phyloP scores from a whole-genome alignment of 2,113 vertebrate species.

The Channa argus region DNA sequence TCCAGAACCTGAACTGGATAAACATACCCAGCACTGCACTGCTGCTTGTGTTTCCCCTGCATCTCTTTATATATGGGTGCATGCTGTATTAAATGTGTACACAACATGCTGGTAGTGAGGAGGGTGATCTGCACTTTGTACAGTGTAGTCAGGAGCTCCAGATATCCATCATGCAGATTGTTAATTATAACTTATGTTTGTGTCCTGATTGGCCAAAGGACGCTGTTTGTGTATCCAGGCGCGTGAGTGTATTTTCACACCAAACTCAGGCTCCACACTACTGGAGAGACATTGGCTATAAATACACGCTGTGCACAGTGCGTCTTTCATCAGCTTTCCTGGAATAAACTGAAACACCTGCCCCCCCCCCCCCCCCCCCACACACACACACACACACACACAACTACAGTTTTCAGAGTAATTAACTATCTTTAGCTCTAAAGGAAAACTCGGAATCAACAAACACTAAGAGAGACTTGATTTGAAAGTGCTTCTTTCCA shows the following conservation, averaged over 20 bases:
- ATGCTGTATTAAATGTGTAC: slow-evolving; percentile 18
- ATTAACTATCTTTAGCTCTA: not conserved
- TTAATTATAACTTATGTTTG: slow-evolving; percentile 37
- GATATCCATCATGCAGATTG: slow-evolving; percentile 45
- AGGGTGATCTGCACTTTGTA: slow-evolving; percentile 26
- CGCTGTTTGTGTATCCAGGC: slow-evolving; percentile 53
- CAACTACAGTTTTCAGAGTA: not conserved
- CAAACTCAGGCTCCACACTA: slow-evolving; percentile 26
- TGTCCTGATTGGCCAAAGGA: slow-evolving; percentile 38
- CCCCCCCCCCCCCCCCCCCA: not conserved
- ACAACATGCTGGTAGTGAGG: not conserved
- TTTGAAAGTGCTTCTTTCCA: not conserved
- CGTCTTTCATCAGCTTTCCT: slow-evolving; percentile 50
- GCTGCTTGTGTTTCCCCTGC: not conserved
- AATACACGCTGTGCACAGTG: slow-evolving; percentile 48
- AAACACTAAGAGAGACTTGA: not conserved
- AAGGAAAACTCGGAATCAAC: not conserved
- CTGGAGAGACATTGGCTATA: slow-evolving; percentile 62
- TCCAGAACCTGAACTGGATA: too few species aligned
- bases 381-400: too few species aligned
- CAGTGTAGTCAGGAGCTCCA: slow-evolving; percentile 14
- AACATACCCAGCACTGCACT: too few species aligned
- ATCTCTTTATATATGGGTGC: slow-evolving; percentile 14
- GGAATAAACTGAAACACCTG: slow-evolving; percentile 69
- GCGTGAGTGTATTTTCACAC: slow-evolving; percentile 54